A percentile compares a stretch with the other conserved stretches of the same genome.
phyloP scores from a whole-genome alignment of 2,888 invertebrate genomes.

The Dryomyza anilis region DNA sequence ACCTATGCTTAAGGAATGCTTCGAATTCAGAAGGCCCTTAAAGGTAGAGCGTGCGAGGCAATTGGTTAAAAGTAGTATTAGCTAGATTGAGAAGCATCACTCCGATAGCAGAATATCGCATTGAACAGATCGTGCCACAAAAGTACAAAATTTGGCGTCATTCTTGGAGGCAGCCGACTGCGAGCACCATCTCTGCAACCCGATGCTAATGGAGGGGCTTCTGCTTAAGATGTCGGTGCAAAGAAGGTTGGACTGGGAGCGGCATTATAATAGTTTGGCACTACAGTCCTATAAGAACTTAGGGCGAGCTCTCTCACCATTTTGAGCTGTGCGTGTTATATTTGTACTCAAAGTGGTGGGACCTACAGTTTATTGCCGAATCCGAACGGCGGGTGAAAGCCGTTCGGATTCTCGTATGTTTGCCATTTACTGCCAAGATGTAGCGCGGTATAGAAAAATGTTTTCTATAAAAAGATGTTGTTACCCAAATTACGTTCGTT shows the following conservation, averaged over 20 bases:
- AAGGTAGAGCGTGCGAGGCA: conserved; percentile 13
- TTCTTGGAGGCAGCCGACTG: conserved; percentile 28
- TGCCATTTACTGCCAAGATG: too few species aligned
- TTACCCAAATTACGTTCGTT: too few species aligned
- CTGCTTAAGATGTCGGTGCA: conserved; percentile 25
- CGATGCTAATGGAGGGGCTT: conserved; percentile 29
- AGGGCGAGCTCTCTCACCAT: too few species aligned
- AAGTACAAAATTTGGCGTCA: conserved; percentile 30
- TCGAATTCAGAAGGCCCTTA: conserved; percentile 20
- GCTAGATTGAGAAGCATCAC: conserved; percentile 8
- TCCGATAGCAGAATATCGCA: conserved; percentile 16
- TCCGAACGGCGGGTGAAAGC: too few species aligned
- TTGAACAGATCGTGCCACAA: conserved; percentile 27
- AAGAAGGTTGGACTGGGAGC: conserved; percentile 25
- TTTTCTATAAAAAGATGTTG: too few species aligned
- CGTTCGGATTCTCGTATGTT: too few species aligned
- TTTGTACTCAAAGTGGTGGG: too few species aligned
- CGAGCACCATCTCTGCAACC: conserved; percentile 29
- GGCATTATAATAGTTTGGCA: too few species aligned
- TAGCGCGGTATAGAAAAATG: too few species aligned
- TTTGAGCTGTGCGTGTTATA: too few species aligned
- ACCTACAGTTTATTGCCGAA: too few species aligned
- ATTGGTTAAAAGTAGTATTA: conserved; percentile 22
- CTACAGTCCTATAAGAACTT: too few species aligned
- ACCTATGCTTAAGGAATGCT: conserved; percentile 4